phyloP scores from a whole-genome alignment of 1,140 invertebrate genomes.

The Bombus confusus region DNA sequence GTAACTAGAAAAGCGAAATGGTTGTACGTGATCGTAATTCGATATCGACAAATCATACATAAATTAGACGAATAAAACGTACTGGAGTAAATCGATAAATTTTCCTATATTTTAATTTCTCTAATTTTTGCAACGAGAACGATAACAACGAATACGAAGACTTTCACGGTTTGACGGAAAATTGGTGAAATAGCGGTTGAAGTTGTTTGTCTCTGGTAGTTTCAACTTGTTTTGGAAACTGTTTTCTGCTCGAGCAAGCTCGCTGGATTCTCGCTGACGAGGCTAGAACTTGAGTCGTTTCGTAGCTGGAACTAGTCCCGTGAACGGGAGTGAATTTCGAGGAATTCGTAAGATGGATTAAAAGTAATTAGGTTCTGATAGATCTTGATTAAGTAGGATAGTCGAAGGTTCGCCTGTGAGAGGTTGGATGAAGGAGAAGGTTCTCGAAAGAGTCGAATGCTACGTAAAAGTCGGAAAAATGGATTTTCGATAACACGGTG shows the following conservation, averaged over 20 bases:
- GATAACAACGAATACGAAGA: neutral
- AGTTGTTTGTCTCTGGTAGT: slow-evolving; percentile 1
- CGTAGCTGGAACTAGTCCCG: too few species aligned
- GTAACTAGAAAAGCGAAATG: too few species aligned
- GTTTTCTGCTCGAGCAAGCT: neutral
- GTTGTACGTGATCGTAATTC: too few species aligned
- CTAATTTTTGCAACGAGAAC: neutral
- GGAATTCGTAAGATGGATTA: neutral
- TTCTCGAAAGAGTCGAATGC: neutral
- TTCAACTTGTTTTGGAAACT: neutral
- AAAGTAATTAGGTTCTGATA: neutral
- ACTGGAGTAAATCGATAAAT: neutral
- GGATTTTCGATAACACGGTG: slow-evolving; percentile 2
- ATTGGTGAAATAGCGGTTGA: neutral
- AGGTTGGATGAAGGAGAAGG: too few species aligned
- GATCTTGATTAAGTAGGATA: neutral
- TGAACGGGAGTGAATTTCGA: neutral
- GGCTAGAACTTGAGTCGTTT: neutral
- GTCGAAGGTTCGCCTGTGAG: too few species aligned
- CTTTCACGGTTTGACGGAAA: neutral
- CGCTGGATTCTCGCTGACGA: neutral
- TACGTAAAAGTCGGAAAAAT: neutral
- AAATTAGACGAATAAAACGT: neutral
- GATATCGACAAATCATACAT: too few species aligned
- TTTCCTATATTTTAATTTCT: neutral